These are phyloP conservation scores for Sycobia sp. DNA, from an alignment of 1,140 invertebrate species.

Conservation along the genomic window DNA sequence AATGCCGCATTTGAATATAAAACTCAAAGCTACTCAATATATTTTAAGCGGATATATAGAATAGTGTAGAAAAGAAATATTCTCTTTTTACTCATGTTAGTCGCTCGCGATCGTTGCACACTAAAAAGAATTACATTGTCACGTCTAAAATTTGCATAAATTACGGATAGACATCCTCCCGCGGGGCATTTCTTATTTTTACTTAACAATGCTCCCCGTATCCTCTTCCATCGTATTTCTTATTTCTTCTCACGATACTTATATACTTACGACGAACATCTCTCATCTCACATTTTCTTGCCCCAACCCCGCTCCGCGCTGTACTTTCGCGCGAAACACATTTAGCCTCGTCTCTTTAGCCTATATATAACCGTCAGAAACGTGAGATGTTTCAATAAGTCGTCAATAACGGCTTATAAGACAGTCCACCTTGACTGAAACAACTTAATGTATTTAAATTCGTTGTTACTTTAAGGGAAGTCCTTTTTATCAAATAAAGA, in stretches of 20 bases:
- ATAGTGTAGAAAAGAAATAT: constrained; percentile 14
- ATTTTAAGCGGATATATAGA: too few species aligned
- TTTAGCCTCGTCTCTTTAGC: constrained; percentile 19
- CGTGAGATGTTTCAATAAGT: constrained; percentile 24
- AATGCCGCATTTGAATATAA: too few species aligned
- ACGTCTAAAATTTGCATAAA: constrained; percentile 22
- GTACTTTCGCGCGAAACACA: constrained; percentile 1
- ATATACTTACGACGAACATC: too few species aligned
- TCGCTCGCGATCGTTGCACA: not conserved
- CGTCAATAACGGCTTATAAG: constrained; percentile 4
- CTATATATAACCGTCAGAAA: constrained; percentile 9
- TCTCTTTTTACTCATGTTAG: constrained; percentile 5
- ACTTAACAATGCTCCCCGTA: constrained; percentile 3
- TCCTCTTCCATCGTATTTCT: not conserved
- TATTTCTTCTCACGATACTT: constrained; percentile 6
- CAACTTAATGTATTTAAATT: not conserved
- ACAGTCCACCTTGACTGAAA: not conserved
- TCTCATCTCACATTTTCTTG: not conserved
- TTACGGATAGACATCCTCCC: not conserved
- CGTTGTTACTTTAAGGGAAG: not conserved
- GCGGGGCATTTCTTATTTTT: constrained; percentile 17
- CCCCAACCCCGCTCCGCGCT: not conserved
- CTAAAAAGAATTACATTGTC: constrained; percentile 14
- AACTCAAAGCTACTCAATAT: too few species aligned
- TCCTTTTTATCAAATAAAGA: not conserved